Evolutionary conservation across 2,888 invertebrate species (phyloP).

Genomic region (Dicyrtoma fusca): DNA sequence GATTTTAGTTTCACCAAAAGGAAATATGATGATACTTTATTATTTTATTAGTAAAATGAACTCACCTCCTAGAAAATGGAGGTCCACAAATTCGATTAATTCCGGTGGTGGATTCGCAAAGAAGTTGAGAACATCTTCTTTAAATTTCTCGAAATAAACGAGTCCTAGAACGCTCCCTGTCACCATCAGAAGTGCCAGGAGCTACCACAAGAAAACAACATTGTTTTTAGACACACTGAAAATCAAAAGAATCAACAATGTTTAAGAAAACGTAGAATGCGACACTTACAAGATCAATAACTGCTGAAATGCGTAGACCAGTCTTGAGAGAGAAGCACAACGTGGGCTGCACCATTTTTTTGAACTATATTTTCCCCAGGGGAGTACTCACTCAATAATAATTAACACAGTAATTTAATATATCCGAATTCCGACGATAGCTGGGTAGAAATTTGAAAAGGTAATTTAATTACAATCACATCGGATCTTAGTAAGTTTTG

Average conservation of each 20-base stretch:
- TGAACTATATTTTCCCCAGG: too few species aligned
- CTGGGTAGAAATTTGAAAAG: too few species aligned
- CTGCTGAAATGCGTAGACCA: neutral
- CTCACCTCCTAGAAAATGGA: slow-evolving; percentile 5
- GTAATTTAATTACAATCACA: too few species aligned
- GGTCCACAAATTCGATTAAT: neutral
- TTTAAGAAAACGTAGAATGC: neutral
- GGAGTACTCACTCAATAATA: too few species aligned
- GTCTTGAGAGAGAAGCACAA: slow-evolving; percentile 23
- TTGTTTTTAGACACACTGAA: neutral
- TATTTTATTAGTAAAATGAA: neutral
- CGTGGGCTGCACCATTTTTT: slow-evolving; percentile 19
- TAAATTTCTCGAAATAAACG: slow-evolving; percentile 10
- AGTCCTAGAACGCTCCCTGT: neutral
- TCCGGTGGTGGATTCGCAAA: slow-evolving; percentile 11
- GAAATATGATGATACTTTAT: neutral
- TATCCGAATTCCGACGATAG: too few species aligned
- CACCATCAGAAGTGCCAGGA: neutral
- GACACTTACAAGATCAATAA: slow-evolving; percentile 15
- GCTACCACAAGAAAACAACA: slow-evolving; percentile 7
- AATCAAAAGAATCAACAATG: neutral
- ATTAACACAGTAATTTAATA: too few species aligned
- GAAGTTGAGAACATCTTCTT: slow-evolving; percentile 10
- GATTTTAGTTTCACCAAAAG: too few species aligned
- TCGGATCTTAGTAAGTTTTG: too few species aligned